These are phyloP conservation scores for Chiroxiphia lanceolata DNA, from an alignment of 2,797 vertebrate genomes.

Conservation along the genomic window DNA sequence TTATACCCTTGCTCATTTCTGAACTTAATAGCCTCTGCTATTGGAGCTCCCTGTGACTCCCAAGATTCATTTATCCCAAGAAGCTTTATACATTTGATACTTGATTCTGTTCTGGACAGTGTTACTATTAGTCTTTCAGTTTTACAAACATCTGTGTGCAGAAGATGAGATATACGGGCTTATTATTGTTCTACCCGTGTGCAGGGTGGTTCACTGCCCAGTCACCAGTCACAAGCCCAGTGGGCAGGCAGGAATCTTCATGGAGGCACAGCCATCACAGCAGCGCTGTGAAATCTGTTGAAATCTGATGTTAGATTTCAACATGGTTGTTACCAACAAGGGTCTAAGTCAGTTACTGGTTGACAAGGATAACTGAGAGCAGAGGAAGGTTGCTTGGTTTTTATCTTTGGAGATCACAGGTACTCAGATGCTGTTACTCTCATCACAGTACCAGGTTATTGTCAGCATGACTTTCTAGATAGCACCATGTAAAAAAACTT, in stretches of 20 bases:
- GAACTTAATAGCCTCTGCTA: background rate
- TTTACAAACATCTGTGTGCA: background rate
- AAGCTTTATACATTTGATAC: background rate
- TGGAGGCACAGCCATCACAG: background rate
- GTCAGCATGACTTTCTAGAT: background rate
- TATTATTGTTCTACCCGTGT: background rate
- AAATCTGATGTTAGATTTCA: background rate
- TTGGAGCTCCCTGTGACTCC: background rate
- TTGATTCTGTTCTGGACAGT: background rate
- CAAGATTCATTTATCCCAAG: background rate
- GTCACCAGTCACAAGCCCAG: background rate
- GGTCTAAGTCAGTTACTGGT: background rate
- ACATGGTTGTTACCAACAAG: too few species aligned
- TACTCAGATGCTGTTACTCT: background rate
- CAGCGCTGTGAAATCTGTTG: too few species aligned
- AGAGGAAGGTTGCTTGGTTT: background rate
- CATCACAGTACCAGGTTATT: background rate
- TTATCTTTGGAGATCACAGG: background rate
- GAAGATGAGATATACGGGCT: background rate
- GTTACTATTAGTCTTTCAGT: background rate
- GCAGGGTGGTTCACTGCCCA: background rate
- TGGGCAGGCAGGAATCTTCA: background rate
- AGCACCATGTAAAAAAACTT: background rate
- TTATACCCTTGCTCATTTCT: background rate
- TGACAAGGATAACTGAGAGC: background rate